Conservation (phyloP, 53 echinoderm and acorn worm species). For the Luidia sarsii region DNA sequence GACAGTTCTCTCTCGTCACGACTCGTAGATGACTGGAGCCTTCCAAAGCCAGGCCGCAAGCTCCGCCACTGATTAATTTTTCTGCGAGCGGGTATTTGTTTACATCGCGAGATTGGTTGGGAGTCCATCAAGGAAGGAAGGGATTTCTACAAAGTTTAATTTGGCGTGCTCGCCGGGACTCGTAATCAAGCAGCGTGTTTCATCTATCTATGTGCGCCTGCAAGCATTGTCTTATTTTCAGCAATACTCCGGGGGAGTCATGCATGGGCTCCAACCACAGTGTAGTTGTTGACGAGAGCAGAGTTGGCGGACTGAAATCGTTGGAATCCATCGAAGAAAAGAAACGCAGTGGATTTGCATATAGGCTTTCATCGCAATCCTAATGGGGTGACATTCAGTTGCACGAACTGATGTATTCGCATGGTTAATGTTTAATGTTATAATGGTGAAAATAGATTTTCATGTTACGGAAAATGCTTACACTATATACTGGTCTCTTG, state of each 20-base stretch:
- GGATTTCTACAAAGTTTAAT: conserved; percentile 62
- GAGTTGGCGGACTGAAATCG: too few species aligned
- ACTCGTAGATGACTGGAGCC: conserved; percentile 62
- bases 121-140: conserved; percentile 53
- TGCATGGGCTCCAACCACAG: background rate
- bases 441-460: too few species aligned
- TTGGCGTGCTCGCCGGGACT: conserved; percentile 40
- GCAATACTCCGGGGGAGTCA: background rate
- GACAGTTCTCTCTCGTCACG: conserved; percentile 59
- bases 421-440: too few species aligned
- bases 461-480: too few species aligned
- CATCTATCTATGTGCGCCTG: background rate
- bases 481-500: too few species aligned
- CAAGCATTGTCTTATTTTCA: conserved; percentile 36
- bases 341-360: too few species aligned
- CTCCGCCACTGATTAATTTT: conserved; percentile 55
- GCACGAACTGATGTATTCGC: too few species aligned
- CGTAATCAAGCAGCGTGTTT: conserved; percentile 24
- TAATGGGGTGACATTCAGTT: too few species aligned
- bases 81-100: conserved; percentile 60
- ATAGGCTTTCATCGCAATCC: too few species aligned
- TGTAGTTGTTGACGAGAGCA: too few species aligned
- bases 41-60: conserved; percentile 54
- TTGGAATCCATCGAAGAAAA: too few species aligned
- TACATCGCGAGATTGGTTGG: conserved; percentile 54